phyloP scores from a whole-genome alignment of 2,797 vertebrate species.

The Peromyscus eremicus region DNA sequence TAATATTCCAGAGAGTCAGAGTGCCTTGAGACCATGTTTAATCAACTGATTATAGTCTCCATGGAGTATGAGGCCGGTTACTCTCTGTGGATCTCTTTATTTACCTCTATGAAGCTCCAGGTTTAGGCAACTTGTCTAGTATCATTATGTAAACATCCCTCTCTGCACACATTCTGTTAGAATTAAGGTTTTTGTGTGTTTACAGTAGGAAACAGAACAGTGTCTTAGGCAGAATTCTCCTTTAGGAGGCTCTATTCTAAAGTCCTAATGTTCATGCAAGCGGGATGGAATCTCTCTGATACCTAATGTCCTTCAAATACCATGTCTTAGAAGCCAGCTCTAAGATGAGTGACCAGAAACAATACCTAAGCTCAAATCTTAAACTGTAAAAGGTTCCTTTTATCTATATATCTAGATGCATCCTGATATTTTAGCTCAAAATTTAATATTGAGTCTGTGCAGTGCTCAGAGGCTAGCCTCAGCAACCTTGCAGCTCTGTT shows the following conservation, averaged over 20 bases:
- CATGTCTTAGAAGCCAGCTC: background rate
- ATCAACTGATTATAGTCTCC: conserved; percentile 44
- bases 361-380: background rate
- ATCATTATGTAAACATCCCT: background rate
- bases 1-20: conserved; percentile 24
- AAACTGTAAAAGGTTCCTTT: background rate
- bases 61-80: background rate
- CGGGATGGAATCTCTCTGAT: conserved; percentile 39
- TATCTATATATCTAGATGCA: background rate
- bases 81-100: background rate
- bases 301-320: background rate
- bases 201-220: background rate
- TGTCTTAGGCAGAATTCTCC: background rate
- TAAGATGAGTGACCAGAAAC: conserved; percentile 18
- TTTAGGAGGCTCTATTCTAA: background rate
- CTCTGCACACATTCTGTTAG: conserved; percentile 25
- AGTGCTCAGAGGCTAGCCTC: background rate
- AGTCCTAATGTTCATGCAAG: background rate
- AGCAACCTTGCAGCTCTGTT: background rate
- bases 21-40: background rate
- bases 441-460: background rate
- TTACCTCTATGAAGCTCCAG: background rate
- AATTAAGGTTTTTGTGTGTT: conserved; percentile 50
- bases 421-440: conserved; percentile 49
- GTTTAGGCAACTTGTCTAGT: background rate